These are phyloP conservation scores for Petrocephalus schoutedeni DNA, from an alignment of 2,797 vertebrate genomes.

Conservation along the genomic window DNA sequence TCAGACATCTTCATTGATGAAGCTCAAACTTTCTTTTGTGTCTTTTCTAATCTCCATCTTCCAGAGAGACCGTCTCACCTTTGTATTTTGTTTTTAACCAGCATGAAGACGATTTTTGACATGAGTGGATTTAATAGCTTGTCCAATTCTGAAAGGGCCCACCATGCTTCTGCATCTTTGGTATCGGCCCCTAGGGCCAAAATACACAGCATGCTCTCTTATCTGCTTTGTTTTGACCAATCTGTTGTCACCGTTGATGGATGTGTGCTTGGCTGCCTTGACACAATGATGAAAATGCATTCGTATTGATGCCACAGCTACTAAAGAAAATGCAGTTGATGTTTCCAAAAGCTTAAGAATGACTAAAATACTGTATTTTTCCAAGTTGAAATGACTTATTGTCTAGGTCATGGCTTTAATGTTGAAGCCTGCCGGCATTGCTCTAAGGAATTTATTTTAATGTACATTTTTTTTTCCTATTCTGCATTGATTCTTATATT, in stretches of 20 bases:
- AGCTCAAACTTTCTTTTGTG: neutral
- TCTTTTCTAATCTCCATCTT: slow-evolving; percentile 3
- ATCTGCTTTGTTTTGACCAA: slow-evolving; percentile 15
- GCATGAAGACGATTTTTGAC: slow-evolving; percentile 19
- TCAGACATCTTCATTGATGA: neutral
- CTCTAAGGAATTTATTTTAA: slow-evolving; percentile 11
- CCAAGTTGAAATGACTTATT: neutral
- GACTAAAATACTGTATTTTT: neutral
- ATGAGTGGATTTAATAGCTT: slow-evolving; percentile 18
- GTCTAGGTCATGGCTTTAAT: neutral
- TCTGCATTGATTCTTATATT: neutral
- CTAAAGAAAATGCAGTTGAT: slow-evolving; percentile 10
- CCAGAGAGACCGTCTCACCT: neutral
- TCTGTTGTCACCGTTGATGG: slow-evolving; percentile 23
- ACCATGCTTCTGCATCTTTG: slow-evolving; percentile 7
- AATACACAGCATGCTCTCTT: neutral
- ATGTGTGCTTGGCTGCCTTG: slow-evolving; percentile 24
- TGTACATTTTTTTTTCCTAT: neutral
- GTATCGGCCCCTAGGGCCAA: neutral
- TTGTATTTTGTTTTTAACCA: neutral
- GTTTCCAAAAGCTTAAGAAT: slow-evolving; percentile 2
- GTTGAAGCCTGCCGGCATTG: neutral
- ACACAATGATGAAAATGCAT: slow-evolving; percentile 22
- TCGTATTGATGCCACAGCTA: neutral
- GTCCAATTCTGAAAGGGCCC: slow-evolving; percentile 3